Conservation (phyloP, 2,888 invertebrate species). For the Macaria liturata region DNA sequence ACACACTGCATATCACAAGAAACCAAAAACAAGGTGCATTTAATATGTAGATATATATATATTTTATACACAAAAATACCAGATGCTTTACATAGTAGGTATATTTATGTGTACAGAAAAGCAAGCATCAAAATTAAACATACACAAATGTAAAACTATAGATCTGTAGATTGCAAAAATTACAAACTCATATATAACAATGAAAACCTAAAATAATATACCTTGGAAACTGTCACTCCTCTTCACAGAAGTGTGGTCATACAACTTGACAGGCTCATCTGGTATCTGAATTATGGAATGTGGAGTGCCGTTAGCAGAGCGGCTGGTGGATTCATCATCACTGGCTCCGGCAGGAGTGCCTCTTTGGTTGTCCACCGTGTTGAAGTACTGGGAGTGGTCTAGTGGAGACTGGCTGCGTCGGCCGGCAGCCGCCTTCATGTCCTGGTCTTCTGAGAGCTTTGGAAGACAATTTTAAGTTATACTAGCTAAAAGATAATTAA, state of each 20-base stretch:
- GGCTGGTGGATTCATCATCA: conserved; percentile 75
- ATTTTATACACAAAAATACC: too few relatives aligned
- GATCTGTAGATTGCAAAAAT: too few relatives aligned
- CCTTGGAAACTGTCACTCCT: conserved; percentile 77
- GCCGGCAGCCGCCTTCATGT: conserved; percentile 72
- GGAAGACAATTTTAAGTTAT: not conserved
- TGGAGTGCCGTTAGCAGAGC: conserved; percentile 81
- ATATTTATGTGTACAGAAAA: too few relatives aligned
- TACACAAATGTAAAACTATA: too few relatives aligned
- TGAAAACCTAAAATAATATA: conserved; percentile 27
- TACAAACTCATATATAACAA: too few relatives aligned
- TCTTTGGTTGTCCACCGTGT: conserved; percentile 62
- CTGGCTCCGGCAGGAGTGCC: conserved; percentile 78
- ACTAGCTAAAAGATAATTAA: too few relatives aligned
- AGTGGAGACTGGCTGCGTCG: conserved; percentile 71
- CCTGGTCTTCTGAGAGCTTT: conserved; percentile 79
- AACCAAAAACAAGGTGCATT: too few relatives aligned
- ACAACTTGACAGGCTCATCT: conserved; percentile 70
- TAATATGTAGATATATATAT: too few relatives aligned
- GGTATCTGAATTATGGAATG: conserved; percentile 88
- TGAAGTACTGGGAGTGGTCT: conserved; percentile 63
- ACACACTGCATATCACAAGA: too few relatives aligned
- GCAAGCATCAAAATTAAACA: too few relatives aligned
- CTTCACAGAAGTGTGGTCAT: conserved; percentile 69
- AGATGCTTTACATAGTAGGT: too few relatives aligned